Conservation (phyloP, 2,113 vertebrate genomes). For the Melanostigma gelatinosum region DNA sequence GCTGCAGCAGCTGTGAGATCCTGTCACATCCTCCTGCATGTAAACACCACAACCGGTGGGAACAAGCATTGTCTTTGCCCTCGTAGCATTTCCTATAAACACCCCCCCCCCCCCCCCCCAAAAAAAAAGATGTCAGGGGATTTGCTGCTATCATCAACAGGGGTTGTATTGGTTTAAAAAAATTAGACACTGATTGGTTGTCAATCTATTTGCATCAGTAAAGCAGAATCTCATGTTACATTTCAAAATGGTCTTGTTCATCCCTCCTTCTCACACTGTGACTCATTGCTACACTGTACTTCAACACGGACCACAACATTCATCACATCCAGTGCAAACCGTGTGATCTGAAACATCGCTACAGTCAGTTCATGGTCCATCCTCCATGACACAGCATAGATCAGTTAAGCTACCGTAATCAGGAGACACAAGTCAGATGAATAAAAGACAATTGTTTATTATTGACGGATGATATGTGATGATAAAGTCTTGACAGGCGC, state of each 20-base stretch:
- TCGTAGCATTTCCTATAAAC: conserved; percentile 29
- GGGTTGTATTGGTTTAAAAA: background rate
- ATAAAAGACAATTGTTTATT: no score
- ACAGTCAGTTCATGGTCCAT: background rate
- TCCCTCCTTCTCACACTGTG: background rate
- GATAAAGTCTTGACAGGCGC: no score
- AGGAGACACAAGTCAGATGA: no score
- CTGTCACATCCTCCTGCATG: conserved; percentile 48
- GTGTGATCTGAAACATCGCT: background rate
- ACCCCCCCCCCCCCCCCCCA: no score
- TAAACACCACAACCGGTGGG: conserved; percentile 28
- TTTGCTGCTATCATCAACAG: background rate
- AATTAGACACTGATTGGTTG: background rate
- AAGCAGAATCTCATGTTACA: background rate
- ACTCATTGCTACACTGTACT: background rate
- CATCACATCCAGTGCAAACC: background rate
- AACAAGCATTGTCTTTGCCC: conserved; percentile 24
- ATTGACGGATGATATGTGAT: no score
- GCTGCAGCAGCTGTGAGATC: conserved; percentile 32
- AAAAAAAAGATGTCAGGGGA: background rate
- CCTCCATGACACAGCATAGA: background rate
- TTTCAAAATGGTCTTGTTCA: background rate
- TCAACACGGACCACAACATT: background rate
- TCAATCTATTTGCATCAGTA: background rate
- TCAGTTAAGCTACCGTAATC: background rate